Evolutionary conservation across 2,113 vertebrate genomes (phyloP).

Genomic region (Dipodomys spectabilis): DNA sequence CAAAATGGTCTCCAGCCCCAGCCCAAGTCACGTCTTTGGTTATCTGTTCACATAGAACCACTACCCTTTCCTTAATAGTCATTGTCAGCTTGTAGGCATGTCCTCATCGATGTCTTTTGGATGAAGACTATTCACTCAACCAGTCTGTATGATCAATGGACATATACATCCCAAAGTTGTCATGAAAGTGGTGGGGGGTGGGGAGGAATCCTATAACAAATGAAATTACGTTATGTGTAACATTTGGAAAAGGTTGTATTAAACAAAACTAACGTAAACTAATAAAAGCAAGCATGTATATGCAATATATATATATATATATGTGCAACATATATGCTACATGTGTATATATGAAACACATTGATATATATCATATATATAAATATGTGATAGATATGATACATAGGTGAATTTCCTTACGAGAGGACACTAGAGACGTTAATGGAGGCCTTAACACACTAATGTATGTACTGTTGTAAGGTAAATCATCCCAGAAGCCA

Average conservation of each 20-base stretch:
- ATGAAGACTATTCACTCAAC: background rate
- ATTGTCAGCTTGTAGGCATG: background rate
- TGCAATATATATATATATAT: too few relatives aligned
- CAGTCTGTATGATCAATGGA: background rate
- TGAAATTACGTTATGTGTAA: background rate
- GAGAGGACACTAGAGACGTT: background rate
- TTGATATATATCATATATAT: too few relatives aligned
- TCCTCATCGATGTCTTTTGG: background rate
- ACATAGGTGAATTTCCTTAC: background rate
- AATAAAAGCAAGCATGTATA: too few relatives aligned
- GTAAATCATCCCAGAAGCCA: too few relatives aligned
- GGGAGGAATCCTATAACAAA: background rate
- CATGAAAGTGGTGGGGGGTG: background rate
- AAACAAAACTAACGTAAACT: background rate
- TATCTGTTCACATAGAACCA: background rate
- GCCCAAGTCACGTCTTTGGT: background rate
- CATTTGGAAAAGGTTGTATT: background rate
- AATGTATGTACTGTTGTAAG: background rate
- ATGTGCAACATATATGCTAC: too few relatives aligned
- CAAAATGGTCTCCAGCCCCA: background rate
- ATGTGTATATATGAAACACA: too few relatives aligned
- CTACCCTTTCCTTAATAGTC: background rate
- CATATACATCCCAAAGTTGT: conserved; percentile 10
- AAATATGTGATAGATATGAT: too few relatives aligned
- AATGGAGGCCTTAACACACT: conserved; percentile 8